These are phyloP conservation scores for Anneissia japonica DNA, from an alignment of 35 echinoderm and acorn worm species.

Conservation along the genomic window DNA sequence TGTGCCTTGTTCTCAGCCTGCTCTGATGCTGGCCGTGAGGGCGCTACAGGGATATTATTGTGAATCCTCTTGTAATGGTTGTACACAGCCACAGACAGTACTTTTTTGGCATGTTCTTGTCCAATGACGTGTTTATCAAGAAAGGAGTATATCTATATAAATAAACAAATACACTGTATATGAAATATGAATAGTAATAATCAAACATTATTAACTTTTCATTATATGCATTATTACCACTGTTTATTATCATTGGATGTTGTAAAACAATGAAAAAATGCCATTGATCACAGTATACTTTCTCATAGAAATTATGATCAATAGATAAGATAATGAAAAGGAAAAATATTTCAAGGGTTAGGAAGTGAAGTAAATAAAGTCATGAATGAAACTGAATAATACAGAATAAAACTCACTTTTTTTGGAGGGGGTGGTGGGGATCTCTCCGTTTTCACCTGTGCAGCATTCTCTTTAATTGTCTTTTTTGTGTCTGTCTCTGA, in stretches of 20 bases:
- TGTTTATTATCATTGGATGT: too few relatives aligned
- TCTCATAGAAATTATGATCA: too few relatives aligned
- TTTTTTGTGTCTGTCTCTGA: constrained; percentile 89
- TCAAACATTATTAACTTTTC: too few relatives aligned
- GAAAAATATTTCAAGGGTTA: too few relatives aligned
- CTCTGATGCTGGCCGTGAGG: constrained; percentile 16
- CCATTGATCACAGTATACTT: too few relatives aligned
- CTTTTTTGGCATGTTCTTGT: constrained; percentile 82
- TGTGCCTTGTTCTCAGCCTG: constrained; percentile 42
- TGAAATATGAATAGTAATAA: too few relatives aligned
- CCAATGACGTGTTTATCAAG: constrained; percentile 84
- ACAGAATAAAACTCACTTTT: constrained; percentile 46
- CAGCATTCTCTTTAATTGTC: constrained; percentile 59
- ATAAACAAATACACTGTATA: too few relatives aligned
- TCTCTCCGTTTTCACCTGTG: constrained; percentile 52
- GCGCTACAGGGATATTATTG: constrained; percentile 73
- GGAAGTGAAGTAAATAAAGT: too few relatives aligned
- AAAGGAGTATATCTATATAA: constrained; percentile 86
- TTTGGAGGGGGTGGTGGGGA: constrained; percentile 86
- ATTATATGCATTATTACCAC: too few relatives aligned
- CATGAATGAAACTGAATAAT: background rate
- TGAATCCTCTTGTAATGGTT: constrained; percentile 97
- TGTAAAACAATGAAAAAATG: too few relatives aligned
- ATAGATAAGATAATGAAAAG: too few relatives aligned
- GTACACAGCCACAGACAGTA: constrained; percentile 88